Percentiles rank a stretch among this genome's conserved stretches.
Evolutionary conservation across 2,113 vertebrate genomes (phyloP).

Genomic region (Tretioscincus oriximinensis): DNA sequence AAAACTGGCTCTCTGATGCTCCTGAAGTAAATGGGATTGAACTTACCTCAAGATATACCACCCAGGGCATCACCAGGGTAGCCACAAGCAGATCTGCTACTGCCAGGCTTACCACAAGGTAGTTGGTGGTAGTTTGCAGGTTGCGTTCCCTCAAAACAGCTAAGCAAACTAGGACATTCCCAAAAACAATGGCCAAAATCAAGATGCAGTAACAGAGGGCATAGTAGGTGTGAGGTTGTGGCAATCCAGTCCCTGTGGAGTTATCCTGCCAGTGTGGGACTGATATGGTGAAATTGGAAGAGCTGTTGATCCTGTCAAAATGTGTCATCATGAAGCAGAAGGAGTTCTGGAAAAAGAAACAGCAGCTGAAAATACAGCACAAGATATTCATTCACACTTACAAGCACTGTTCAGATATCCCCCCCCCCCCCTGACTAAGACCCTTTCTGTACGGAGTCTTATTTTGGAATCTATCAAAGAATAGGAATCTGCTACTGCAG

Average conservation of each 20-base stretch:
- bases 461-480: no score
- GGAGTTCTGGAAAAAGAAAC: conserved; percentile 19
- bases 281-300: conserved; percentile 74
- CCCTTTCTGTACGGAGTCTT: no score
- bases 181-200: conserved; percentile 90
- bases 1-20: no score
- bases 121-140: conserved; percentile 93
- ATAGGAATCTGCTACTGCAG: no score
- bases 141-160: conserved; percentile 86
- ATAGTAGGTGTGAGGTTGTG: conserved; percentile 77
- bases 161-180: conserved; percentile 88
- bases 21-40: not conserved
- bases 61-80: conserved; percentile 93
- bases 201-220: conserved; percentile 87
- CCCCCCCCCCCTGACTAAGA: no score
- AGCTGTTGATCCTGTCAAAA: conserved; percentile 72
- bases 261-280: conserved; percentile 69
- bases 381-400: not conserved
- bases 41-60: conserved; percentile 94
- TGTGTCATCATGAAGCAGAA: conserved; percentile 72
- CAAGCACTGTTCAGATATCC: not conserved
- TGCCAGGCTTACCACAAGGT: conserved; percentile 92
- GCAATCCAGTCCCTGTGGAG: conserved; percentile 54
- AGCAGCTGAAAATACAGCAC: conserved; percentile 12
- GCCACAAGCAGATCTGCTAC: conserved; percentile 91